These are phyloP conservation scores for Natrix natrix DNA, from an alignment of 2,797 vertebrate genomes.

Conservation along the genomic window DNA sequence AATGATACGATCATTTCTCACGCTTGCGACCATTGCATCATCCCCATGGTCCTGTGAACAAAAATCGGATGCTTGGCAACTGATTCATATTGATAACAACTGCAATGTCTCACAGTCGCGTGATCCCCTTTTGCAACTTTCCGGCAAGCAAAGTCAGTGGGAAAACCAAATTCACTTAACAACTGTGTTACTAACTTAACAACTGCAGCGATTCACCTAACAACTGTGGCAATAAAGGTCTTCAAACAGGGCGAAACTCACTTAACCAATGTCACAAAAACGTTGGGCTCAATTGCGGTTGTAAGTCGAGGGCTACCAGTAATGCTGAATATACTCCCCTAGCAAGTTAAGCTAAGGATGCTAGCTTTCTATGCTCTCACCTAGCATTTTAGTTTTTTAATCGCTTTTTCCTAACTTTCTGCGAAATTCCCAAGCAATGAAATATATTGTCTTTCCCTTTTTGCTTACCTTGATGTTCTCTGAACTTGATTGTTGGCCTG, in stretches of 20 bases:
- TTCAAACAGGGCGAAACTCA: background rate
- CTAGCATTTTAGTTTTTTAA: background rate
- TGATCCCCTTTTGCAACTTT: no score
- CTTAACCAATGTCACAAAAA: background rate
- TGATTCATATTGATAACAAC: background rate
- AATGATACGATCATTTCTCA: background rate
- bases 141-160: background rate
- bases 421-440: background rate
- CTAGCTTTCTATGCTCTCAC: background rate
- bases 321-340: background rate
- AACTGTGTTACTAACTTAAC: background rate
- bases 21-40: background rate
- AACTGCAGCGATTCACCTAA: background rate
- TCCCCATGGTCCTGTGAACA: background rate
- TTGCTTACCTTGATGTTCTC: background rate
- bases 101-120: background rate
- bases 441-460: background rate
- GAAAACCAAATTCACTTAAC: background rate
- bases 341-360: background rate
- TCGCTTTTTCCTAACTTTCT: background rate
- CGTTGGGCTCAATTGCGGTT: background rate
- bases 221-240: background rate
- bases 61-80: background rate
- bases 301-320: background rate
- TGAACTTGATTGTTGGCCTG: background rate